Percentiles rank a stretch among this genome's conserved stretches.
phyloP scores from a whole-genome alignment of 2,797 vertebrate genomes.

The Myotis planiceps region DNA sequence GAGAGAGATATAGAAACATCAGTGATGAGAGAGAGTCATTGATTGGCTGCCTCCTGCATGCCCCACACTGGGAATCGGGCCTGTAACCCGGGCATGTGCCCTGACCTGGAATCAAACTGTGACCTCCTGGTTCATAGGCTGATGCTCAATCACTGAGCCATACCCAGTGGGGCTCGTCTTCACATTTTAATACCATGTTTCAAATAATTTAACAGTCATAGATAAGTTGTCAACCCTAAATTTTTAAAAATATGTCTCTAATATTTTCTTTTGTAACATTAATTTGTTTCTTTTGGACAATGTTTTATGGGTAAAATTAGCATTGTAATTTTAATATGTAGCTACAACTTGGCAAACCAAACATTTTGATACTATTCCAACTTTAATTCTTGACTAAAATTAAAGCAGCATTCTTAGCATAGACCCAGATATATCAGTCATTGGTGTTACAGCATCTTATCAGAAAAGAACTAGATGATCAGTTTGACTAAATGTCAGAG shows the following conservation, averaged over 20 bases:
- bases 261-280: not conserved
- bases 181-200: not conserved
- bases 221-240: not conserved
- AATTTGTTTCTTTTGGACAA: not conserved
- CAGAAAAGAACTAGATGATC: not conserved
- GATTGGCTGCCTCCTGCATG: too few relatives aligned
- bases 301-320: not conserved
- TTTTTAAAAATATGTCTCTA: not conserved
- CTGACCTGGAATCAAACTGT: too few relatives aligned
- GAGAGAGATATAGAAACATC: too few relatives aligned
- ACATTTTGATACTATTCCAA: not conserved
- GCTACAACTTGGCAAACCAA: not conserved
- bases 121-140: too few relatives aligned
- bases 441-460: not conserved
- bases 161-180: not conserved
- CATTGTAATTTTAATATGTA: not conserved
- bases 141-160: too few relatives aligned
- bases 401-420: not conserved
- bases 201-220: not conserved
- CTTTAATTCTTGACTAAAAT: not conserved
- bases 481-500: conserved; percentile 20
- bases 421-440: not conserved
- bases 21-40: too few relatives aligned
- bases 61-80: too few relatives aligned
- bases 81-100: too few relatives aligned